Evolutionary conservation across 2,888 invertebrate species (phyloP).

Genomic region (Nesidiocoris tenuis): DNA sequence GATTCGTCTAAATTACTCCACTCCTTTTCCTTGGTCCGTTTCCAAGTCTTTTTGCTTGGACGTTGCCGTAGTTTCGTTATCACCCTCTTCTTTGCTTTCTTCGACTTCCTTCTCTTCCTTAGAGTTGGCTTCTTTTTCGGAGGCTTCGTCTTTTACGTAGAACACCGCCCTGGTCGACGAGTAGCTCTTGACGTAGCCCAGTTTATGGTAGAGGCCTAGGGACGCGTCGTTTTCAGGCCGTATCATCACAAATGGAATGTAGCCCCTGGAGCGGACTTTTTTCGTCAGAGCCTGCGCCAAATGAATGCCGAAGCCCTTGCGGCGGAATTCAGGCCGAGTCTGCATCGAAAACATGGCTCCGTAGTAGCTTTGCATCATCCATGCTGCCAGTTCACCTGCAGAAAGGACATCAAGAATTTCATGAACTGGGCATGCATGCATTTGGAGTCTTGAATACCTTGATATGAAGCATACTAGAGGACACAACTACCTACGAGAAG

Average conservation of each 20-base stretch:
- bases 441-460: too few relatives aligned
- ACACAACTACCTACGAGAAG: too few relatives aligned
- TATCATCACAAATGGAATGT: conserved; percentile 83
- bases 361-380: conserved; percentile 90
- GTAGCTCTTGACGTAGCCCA: conserved; percentile 77
- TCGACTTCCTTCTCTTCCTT: conserved; percentile 31
- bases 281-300: conserved; percentile 68
- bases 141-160: conserved; percentile 56
- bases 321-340: conserved; percentile 73
- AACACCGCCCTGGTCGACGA: conserved; percentile 78
- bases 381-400: conserved; percentile 72
- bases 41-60: conserved; percentile 15
- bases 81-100: conserved; percentile 8
- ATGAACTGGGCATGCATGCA: too few relatives aligned
- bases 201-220: conserved; percentile 76
- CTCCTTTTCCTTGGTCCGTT: conserved; percentile 16
- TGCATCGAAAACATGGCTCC: conserved; percentile 93
- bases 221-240: conserved; percentile 84
- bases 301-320: conserved; percentile 71
- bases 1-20: not conserved
- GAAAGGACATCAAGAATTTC: not conserved
- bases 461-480: too few relatives aligned
- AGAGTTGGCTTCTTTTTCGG: conserved; percentile 33
- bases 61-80: not conserved
- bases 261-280: conserved; percentile 61